Conservation (phyloP, 2,113 vertebrate genomes). For the Mesembrinibis cayennensis region DNA sequence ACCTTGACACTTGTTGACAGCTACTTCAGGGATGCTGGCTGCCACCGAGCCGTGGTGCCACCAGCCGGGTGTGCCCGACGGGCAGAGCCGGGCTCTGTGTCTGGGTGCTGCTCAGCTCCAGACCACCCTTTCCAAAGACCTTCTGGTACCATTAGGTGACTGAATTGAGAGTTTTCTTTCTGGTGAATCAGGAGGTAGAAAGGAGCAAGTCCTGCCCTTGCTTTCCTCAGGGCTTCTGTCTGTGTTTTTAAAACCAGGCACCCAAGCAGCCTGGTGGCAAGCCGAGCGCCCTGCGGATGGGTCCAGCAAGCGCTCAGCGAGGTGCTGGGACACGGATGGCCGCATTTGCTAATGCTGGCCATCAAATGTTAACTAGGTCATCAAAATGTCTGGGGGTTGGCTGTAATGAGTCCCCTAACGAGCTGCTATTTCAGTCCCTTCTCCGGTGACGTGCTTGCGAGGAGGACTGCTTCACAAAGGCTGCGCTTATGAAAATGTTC, state of each 20-base stretch:
- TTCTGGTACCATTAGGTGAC: background rate
- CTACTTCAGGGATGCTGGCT: background rate
- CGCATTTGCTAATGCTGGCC: background rate
- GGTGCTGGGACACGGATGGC: background rate
- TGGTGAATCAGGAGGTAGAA: background rate
- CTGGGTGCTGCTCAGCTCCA: background rate
- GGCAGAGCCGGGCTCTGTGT: background rate
- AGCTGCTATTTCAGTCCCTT: background rate
- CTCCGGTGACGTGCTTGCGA: background rate
- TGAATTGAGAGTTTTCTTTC: background rate
- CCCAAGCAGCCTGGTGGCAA: no score
- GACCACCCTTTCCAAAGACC: background rate
- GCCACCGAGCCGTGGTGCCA: background rate
- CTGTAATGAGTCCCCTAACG: background rate
- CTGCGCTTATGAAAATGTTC: background rate
- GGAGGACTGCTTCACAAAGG: background rate
- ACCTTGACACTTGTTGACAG: background rate
- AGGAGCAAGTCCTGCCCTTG: background rate
- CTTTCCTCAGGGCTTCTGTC: background rate
- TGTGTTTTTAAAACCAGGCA: background rate
- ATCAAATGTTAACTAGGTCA: slow-evolving; percentile 3
- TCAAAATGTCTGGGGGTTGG: background rate
- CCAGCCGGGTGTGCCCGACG: background rate
- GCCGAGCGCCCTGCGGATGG: background rate
- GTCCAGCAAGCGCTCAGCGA: background rate